Conservation (phyloP, 2,113 vertebrate genomes). For the Stigmatopora nigra region DNA sequence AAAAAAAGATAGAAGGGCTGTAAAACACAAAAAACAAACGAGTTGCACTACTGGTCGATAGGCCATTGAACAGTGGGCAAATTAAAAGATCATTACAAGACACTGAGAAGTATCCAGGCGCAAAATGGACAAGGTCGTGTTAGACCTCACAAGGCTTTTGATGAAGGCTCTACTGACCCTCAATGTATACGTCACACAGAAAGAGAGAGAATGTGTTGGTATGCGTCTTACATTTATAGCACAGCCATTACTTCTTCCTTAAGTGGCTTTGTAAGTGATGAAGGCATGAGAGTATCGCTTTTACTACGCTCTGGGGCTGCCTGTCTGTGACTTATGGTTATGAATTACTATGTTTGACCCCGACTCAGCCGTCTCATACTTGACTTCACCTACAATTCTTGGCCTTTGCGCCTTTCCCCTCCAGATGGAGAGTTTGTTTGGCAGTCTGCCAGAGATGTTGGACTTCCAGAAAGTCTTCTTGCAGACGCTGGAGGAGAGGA, state of each 20-base stretch:
- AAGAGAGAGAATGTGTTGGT: neutral
- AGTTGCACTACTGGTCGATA: conserved; percentile 43
- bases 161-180: conserved; percentile 37
- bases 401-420: conserved; percentile 1
- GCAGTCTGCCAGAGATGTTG: conserved; percentile 93
- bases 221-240: conserved; percentile 13
- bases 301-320: conserved; percentile 33
- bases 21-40: too few species aligned
- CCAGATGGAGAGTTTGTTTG: conserved; percentile 97
- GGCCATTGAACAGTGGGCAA: conserved; percentile 36
- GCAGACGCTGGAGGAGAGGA: conserved; percentile 90
- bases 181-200: neutral
- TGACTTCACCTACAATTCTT: neutral
- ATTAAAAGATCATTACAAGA: conserved; percentile 61
- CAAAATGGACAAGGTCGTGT: conserved; percentile 32
- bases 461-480: conserved; percentile 96
- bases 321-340: conserved; percentile 37
- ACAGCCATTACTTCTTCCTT: conserved; percentile 22
- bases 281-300: conserved; percentile 36
- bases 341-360: conserved; percentile 30
- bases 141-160: conserved; percentile 36
- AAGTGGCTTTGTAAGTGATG: conserved; percentile 45
- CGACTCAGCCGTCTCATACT: neutral
- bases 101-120: conserved; percentile 34
- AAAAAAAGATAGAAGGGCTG: too few species aligned